phyloP scores from a whole-genome alignment of 1,140 invertebrate genomes.

The Drosophila eugracilis region DNA sequence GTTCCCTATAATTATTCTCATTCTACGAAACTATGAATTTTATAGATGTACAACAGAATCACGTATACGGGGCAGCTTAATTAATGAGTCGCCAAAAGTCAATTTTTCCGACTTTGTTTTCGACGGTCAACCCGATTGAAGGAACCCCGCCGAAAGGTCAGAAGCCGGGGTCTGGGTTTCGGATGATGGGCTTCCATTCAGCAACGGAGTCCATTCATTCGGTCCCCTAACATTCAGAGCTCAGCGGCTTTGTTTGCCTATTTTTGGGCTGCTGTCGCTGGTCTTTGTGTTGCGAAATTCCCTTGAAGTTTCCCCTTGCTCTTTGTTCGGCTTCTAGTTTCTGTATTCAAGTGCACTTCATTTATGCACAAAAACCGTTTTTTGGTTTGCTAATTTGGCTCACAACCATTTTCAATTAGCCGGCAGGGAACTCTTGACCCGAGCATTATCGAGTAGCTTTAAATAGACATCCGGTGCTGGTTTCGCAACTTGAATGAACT shows the following conservation, averaged over 20 bases:
- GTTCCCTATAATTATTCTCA: no score
- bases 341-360: slow-evolving; percentile 54
- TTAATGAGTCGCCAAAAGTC: no score
- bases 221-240: slow-evolving; percentile 32
- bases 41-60: no score
- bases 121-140: slow-evolving; percentile 32
- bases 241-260: slow-evolving; percentile 65
- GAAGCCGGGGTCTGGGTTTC: slow-evolving; percentile 11
- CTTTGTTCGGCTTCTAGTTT: slow-evolving; percentile 33
- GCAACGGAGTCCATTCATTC: slow-evolving; percentile 34
- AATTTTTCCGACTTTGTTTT: slow-evolving; percentile 42
- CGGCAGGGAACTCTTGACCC: slow-evolving; percentile 48
- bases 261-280: slow-evolving; percentile 59
- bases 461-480: slow-evolving; percentile 33
- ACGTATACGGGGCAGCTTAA: no score
- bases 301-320: slow-evolving; percentile 1
- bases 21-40: no score
- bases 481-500: slow-evolving; percentile 4
- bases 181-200: slow-evolving; percentile 42
- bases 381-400: slow-evolving; percentile 67
- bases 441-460: slow-evolving; percentile 11
- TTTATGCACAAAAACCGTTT: slow-evolving; percentile 51
- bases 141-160: slow-evolving; percentile 33
- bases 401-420: slow-evolving; percentile 50
- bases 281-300: slow-evolving; percentile 37